Base-by-base conservation (phyloP, 2,888 invertebrate genomes). In the Alitta virens region DNA sequence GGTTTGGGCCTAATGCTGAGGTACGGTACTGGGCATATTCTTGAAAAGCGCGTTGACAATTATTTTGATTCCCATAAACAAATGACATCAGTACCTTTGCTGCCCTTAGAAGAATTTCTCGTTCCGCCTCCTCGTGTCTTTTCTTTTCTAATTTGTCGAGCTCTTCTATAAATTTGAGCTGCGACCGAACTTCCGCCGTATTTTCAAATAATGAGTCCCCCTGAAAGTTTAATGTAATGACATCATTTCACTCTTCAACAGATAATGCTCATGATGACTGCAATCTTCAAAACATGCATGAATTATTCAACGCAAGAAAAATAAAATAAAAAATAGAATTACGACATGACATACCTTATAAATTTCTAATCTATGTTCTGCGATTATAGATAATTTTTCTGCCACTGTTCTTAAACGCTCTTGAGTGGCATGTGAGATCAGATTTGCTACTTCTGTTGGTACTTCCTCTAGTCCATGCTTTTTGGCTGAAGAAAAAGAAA, bases 101-200 rank as follows among this genome's bases (percentile, higher is more conserved):
- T 24, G 95, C 94, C 68, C 94, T 86, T 72, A 98, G 83, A 56
- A 98, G 85, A 85, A 95, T 89, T 83, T 98, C 98, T 65, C 97
- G 87, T 79, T 99, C 98, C 61, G 92, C 88, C 80, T 97, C 98
- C 79, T 97, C 96, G 69, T 96, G 92, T 62, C 93, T 86, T 81
- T 94, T 94, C 79, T 93, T 89, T 83, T 97, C 97, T 60, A 94
- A 88, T 75, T 91, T 89, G 82, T 98, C 98, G 63, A 99, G 83
- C 82, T 99, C 97, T 84, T 98, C 98, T 60, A 99, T 85, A 84
- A 98, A 98, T 83, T 95, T 94, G 60, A 98, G 86, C 84, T 98
- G 97, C n/a, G 89, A 88, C 77, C 91, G 90, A 16, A 92, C 90
- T 82, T 95, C 94, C 80, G 90, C 90, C n/a, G 89, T 88, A 56